phyloP scores from a whole-genome alignment of 2,888 invertebrate genomes.

The Lathronympha strigana region DNA sequence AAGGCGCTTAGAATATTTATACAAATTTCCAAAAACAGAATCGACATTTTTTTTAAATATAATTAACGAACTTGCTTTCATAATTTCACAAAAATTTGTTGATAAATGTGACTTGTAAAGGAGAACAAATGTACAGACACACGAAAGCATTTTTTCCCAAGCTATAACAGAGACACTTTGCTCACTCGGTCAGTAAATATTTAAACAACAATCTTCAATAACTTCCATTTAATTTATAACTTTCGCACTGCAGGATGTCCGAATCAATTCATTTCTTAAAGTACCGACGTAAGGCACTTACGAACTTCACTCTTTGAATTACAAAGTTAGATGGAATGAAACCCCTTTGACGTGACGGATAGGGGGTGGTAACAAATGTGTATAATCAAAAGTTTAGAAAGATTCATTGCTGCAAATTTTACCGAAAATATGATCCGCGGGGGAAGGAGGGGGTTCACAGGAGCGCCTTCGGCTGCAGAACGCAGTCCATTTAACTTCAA shows the following conservation, averaged over 20 bases:
- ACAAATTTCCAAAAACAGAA: too few species aligned
- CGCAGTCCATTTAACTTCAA: not conserved
- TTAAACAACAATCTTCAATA: too few species aligned
- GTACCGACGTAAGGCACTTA: conserved; percentile 50
- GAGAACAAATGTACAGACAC: too few species aligned
- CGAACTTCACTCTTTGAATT: conserved; percentile 67
- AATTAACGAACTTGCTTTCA: too few species aligned
- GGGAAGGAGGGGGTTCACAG: conserved; percentile 42
- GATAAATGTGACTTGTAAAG: too few species aligned
- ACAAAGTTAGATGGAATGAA: conserved; percentile 67
- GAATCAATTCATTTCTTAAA: conserved; percentile 35
- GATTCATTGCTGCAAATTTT: conserved; percentile 76
- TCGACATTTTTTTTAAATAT: too few species aligned
- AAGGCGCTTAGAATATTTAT: too few species aligned
- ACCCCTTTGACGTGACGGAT: conserved; percentile 73
- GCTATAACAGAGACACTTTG: too few species aligned
- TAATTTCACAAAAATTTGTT: too few species aligned
- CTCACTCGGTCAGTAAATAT: too few species aligned
- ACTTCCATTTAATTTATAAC: not conserved
- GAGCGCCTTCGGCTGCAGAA: conserved; percentile 13
- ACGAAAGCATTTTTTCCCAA: too few species aligned
- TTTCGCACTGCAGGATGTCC: conserved; percentile 12
- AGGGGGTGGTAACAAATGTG: conserved; percentile 74
- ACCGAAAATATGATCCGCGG: conserved; percentile 70
- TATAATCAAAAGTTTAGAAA: conserved; percentile 79